A percentile compares a stretch with the other conserved stretches of the same genome.
These are phyloP conservation scores for Pterostichus madidus DNA, from an alignment of 2,888 invertebrate genomes.

Conservation along the genomic window DNA sequence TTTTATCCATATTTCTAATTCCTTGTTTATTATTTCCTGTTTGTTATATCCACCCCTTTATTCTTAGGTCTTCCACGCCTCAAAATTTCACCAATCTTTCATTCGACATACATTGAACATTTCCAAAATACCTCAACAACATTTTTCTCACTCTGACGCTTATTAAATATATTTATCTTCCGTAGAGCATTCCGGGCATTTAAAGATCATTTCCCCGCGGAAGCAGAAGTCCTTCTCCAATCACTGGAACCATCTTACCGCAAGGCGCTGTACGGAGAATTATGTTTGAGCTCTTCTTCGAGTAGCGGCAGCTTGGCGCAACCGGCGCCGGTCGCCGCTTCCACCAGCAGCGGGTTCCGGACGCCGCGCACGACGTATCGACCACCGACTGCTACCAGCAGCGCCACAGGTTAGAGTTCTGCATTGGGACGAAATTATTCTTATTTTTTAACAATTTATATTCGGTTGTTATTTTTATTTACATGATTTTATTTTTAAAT, in stretches of 20 bases:
- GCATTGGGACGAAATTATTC: neutral
- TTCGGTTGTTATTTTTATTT: slow-evolving; percentile 57
- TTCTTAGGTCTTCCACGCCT: too few relatives aligned
- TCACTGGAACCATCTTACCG: slow-evolving; percentile 90
- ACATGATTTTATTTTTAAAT: too few relatives aligned
- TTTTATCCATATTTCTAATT: too few relatives aligned
- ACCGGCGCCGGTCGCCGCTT: slow-evolving; percentile 71
- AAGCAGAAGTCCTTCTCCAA: slow-evolving; percentile 90
- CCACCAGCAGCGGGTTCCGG: slow-evolving; percentile 72
- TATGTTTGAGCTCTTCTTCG: slow-evolving; percentile 81
- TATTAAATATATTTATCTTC: slow-evolving; percentile 64
- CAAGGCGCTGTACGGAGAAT: slow-evolving; percentile 80
- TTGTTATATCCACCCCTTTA: too few relatives aligned
- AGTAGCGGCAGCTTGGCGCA: slow-evolving; percentile 78
- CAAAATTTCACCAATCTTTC: too few relatives aligned
- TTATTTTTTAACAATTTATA: neutral
- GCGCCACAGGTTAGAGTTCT: slow-evolving; percentile 76
- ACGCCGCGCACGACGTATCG: slow-evolving; percentile 75
- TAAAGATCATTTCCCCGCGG: slow-evolving; percentile 92
- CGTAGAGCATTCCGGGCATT: slow-evolving; percentile 93
- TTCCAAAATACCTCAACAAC: neutral
- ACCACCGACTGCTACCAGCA: slow-evolving; percentile 74
- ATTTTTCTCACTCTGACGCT: neutral
- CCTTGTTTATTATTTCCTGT: too few relatives aligned
- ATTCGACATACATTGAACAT: neutral